Evolutionary conservation across 2,113 vertebrate genomes (phyloP).

Genomic region (Trogon surrucura): DNA sequence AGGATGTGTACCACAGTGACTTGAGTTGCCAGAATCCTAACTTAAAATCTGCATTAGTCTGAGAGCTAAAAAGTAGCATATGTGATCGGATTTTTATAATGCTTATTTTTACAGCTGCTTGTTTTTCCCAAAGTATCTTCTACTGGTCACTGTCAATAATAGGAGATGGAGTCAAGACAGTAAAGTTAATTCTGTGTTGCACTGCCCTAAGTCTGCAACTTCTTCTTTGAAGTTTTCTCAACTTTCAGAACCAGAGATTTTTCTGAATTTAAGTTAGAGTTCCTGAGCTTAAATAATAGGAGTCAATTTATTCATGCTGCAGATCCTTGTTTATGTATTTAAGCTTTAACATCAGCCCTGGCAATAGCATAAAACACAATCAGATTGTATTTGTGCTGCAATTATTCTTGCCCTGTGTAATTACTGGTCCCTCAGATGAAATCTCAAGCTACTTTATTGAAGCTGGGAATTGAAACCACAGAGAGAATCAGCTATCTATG

Average conservation of each 20-base stretch:
- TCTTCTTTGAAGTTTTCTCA: neutral
- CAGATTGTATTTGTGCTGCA: constrained; percentile 39
- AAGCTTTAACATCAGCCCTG: constrained; percentile 37
- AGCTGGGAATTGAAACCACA: constrained; percentile 66
- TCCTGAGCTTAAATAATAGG: neutral
- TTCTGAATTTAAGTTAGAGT: neutral
- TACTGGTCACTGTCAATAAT: neutral
- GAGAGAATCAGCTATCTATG: constrained; percentile 55
- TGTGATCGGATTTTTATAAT: neutral
- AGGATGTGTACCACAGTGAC: neutral
- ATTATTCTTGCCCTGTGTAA: constrained; percentile 71
- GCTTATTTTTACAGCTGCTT: neutral
- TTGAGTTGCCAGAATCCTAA: neutral
- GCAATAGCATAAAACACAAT: constrained; percentile 35
- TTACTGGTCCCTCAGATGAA: constrained; percentile 71
- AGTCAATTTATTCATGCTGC: neutral
- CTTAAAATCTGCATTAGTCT: neutral
- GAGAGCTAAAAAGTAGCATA: neutral
- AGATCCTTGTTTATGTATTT: constrained; percentile 20
- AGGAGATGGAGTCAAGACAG: neutral
- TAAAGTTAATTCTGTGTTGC: neutral
- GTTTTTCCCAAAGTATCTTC: neutral
- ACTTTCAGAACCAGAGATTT: neutral
- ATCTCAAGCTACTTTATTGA: constrained; percentile 72
- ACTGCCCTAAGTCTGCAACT: neutral